Evolutionary conservation across 2,888 invertebrate species (phyloP).

Genomic region (Poecilobothrus nobilitatus): DNA sequence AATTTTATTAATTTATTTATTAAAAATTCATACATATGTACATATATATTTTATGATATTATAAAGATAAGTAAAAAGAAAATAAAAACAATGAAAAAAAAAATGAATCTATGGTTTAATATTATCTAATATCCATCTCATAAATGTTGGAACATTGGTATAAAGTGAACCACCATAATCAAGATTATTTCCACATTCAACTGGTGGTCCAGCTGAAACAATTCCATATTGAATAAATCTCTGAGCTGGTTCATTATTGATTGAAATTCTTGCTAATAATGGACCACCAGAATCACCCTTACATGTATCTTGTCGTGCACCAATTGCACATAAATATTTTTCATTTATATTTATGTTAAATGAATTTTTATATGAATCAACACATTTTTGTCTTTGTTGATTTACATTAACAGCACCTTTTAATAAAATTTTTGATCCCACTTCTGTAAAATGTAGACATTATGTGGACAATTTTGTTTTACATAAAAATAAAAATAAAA

Average conservation of each 20-base stretch:
- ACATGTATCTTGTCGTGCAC: slow-evolving; percentile 27
- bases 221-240: slow-evolving; percentile 46
- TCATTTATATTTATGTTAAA: background rate
- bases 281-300: slow-evolving; percentile 29
- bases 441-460: background rate
- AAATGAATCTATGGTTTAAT: slow-evolving; percentile 24
- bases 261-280: slow-evolving; percentile 25
- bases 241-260: slow-evolving; percentile 14
- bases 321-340: slow-evolving; percentile 49
- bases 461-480: no score
- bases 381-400: background rate
- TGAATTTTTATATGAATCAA: background rate
- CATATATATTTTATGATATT: no score
- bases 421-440: background rate
- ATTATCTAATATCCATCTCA: slow-evolving; percentile 49
- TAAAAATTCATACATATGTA: no score
- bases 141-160: slow-evolving; percentile 45
- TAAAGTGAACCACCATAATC: slow-evolving; percentile 45
- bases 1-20: no score
- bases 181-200: slow-evolving; percentile 44
- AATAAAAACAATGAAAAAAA: no score
- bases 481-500: no score
- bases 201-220: slow-evolving; percentile 53
- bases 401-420: background rate
- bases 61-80: no score